A percentile compares a stretch with the other conserved stretches of the same genome.
Evolutionary conservation across 2,113 vertebrate species (phyloP).

Genomic region (Suricata suricatta): DNA sequence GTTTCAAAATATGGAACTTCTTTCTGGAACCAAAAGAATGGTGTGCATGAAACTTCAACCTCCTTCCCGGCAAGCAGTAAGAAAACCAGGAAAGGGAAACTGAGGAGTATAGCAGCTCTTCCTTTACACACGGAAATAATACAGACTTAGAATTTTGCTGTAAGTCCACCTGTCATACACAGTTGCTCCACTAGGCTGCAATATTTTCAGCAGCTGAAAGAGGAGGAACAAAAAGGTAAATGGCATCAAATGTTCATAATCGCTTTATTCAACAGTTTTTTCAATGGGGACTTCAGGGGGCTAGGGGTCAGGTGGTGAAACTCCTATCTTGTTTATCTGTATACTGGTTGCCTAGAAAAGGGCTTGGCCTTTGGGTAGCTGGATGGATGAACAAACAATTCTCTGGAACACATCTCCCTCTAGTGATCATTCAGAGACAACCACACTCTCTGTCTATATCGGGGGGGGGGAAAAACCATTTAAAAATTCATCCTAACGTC

Average conservation of each 20-base stretch:
- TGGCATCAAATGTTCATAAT: background rate
- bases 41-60: background rate
- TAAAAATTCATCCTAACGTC: background rate
- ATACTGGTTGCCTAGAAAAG: background rate
- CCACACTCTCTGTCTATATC: too few species aligned
- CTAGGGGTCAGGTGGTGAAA: background rate
- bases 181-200: background rate
- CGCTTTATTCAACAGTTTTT: constrained; percentile 14
- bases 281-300: background rate
- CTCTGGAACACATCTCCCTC: background rate
- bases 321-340: background rate
- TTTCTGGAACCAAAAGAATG: background rate
- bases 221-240: background rate
- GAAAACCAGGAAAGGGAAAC: background rate
- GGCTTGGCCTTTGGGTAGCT: background rate
- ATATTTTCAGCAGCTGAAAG: constrained; percentile 22
- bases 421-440: constrained; percentile 8
- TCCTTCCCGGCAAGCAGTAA: constrained; percentile 15
- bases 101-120: background rate
- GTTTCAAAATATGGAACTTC: constrained; percentile 1
- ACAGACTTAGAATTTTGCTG: background rate
- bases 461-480: background rate
- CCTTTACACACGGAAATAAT: background rate
- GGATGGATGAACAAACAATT: background rate
- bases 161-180: background rate